Base-by-base conservation (phyloP, 2,888 invertebrate genomes). In the Tenthredo mesomela region DNA sequence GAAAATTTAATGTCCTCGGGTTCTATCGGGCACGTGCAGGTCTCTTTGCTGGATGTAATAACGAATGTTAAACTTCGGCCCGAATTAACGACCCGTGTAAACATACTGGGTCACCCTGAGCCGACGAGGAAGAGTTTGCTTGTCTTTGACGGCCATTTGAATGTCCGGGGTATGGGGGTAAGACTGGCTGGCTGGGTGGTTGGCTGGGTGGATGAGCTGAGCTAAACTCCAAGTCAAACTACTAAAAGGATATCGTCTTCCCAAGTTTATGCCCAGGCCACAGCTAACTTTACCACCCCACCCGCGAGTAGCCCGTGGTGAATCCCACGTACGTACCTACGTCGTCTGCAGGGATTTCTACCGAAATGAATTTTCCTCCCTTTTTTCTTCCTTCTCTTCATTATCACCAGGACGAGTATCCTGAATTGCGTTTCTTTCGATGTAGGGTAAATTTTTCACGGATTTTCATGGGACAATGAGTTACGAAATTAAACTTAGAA, bases 231-330 rank as follows among this genome's bases (percentile, higher is more conserved):
- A 67, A 85, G 88, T 86, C 86, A 86, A 89, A 89, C 87, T 89
- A 88, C 87, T 87, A 86, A 87, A 88, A 88, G 89, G 88, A 89
- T 89, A 88, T 89, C 87, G 85, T 85, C 87, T 85, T 86, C 86
- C 84, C 87, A 85, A 88, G 87, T 88, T 86, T 87, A 88, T 87
- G 85, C 86, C 21, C 82, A 67, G 47, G 54, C 80, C 61, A 61
- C 80, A 18, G 33, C 80, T n/a, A 80, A 80, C 65, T 61, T 80
- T 33, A 50, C 77, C 18, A 54, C 0, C 0, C 54, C 54, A n/a
- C 47, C 47, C 18, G 54, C 54, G 29, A 77, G 77, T 50, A 29
- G 50, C 33, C 54, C 77, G 33, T 50, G 25, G 33, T 29, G 50
- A n/a, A 54, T 47, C 29, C 54, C 54, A 67, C 67, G 6, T 67